Conservation (phyloP, 2,113 vertebrate species). For the Psilopogon haemacephalus region DNA sequence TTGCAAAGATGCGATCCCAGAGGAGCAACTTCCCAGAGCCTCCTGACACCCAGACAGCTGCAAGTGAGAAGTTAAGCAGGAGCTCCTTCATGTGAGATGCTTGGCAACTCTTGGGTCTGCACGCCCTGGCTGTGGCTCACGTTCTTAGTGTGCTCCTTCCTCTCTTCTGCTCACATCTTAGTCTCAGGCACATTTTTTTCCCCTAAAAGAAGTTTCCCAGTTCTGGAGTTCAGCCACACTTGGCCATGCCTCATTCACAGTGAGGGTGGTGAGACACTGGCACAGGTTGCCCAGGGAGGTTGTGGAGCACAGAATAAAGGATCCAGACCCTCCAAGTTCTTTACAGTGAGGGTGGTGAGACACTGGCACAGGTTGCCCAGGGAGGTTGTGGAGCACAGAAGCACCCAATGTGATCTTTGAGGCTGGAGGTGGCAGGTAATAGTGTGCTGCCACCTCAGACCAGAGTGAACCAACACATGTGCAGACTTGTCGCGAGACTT, state of each 20-base stretch:
- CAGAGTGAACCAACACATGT: too few species aligned
- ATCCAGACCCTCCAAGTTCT: too few species aligned
- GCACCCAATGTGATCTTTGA: too few species aligned
- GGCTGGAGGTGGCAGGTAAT: too few species aligned
- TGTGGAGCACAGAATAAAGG: too few species aligned
- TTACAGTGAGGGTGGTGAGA: too few species aligned
- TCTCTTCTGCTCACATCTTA: neutral
- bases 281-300: too few species aligned
- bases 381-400: too few species aligned
- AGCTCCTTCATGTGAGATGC: neutral
- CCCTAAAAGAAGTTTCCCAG: neutral
- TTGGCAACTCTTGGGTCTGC: neutral
- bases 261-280: too few species aligned
- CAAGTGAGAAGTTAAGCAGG: neutral
- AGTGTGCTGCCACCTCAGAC: too few species aligned
- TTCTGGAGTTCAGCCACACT: neutral
- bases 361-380: too few species aligned
- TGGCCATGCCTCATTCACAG: neutral
- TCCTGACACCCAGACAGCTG: accelerated
- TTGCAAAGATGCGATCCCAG: neutral
- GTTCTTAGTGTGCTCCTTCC: neutral
- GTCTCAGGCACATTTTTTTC: neutral
- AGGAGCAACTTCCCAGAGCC: neutral
- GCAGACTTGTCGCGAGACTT: too few species aligned
- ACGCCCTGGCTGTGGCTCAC: neutral